These are phyloP conservation scores for Aythya baeri DNA, from an alignment of 2,113 vertebrate species.

Conservation along the genomic window DNA sequence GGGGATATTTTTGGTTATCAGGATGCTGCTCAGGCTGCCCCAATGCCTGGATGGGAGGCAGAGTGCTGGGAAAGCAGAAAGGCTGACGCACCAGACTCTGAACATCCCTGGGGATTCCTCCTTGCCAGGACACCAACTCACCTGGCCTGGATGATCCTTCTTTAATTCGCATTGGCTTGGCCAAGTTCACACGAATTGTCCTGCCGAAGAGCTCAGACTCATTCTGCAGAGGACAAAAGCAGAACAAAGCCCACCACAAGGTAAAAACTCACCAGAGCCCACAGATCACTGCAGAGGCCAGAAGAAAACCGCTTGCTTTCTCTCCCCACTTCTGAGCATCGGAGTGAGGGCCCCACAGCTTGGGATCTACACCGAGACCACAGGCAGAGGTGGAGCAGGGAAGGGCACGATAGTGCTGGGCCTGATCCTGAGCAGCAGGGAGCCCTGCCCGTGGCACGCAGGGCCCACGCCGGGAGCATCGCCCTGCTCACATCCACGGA, in stretches of 20 bases:
- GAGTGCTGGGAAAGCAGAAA: neutral
- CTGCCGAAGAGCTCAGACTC: constrained; percentile 96
- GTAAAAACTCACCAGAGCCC: neutral
- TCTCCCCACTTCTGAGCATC: too few relatives aligned
- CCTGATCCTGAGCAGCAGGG: neutral
- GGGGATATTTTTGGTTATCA: neutral
- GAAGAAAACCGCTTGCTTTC: neutral
- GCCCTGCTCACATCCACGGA: neutral
- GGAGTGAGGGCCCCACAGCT: neutral
- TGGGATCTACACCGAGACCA: too few relatives aligned
- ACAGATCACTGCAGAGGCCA: neutral
- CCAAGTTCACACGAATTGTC: constrained; percentile 94
- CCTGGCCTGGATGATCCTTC: constrained; percentile 96
- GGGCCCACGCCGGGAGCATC: neutral
- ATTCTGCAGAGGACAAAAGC: constrained; percentile 78
- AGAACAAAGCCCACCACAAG: neutral
- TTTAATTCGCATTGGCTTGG: constrained; percentile 97
- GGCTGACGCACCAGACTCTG: accelerated
- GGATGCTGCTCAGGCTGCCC: neutral
- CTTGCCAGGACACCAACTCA: constrained; percentile 32
- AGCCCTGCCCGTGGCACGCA: neutral
- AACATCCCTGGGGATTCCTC: accelerated
- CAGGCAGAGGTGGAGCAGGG: neutral
- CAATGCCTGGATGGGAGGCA: neutral
- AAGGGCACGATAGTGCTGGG: neutral